Evolutionary conservation across 2,113 vertebrate genomes (phyloP).

Genomic region (Vulpes vulpes): DNA sequence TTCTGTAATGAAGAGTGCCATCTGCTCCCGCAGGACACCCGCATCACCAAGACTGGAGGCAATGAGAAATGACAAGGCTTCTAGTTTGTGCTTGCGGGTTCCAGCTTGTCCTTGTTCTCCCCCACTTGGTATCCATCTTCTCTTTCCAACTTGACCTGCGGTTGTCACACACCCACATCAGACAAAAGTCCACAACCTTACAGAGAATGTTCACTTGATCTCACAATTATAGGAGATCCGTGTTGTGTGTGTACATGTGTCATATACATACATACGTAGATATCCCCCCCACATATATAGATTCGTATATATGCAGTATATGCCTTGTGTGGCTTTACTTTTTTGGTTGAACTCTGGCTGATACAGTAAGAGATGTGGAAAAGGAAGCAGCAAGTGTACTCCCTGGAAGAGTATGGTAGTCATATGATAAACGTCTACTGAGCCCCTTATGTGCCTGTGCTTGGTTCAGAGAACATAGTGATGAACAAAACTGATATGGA

Average conservation of each 20-base stretch:
- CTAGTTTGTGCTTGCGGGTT: not conserved
- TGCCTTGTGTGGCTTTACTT: not conserved
- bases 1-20: not conserved
- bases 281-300: no score
- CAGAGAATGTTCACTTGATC: not conserved
- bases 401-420: not conserved
- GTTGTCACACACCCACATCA: not conserved
- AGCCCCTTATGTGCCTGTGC: not conserved
- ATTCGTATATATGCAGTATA: not conserved
- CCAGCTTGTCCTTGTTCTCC: not conserved
- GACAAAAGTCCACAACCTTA: not conserved
- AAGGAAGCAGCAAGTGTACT: not conserved
- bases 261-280: not conserved
- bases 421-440: not conserved
- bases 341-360: slow-evolving; percentile 20
- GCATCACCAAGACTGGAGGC: not conserved
- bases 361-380: not conserved
- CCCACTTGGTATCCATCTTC: not conserved
- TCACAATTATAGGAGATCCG: not conserved
- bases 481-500: not conserved
- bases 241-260: not conserved
- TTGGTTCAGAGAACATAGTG: not conserved
- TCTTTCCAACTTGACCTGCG: not conserved
- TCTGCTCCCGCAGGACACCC: not conserved
- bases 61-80: not conserved